Evolutionary conservation across 2,888 invertebrate genomes (phyloP).

Genomic region (Scaptomyza reducta): DNA sequence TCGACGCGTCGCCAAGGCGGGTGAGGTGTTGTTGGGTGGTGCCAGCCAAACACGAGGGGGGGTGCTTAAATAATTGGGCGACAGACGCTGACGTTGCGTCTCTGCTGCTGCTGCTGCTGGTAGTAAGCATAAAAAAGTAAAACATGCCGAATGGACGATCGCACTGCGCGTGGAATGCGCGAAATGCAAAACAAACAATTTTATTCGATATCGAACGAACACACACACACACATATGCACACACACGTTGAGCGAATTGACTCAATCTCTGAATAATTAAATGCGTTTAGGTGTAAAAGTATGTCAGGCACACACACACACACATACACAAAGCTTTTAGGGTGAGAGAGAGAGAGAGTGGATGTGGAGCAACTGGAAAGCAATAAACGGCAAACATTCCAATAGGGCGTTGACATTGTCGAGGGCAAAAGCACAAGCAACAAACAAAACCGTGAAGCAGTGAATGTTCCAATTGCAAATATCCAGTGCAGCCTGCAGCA

Average conservation of each 20-base stretch:
- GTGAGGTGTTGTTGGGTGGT: conserved; percentile 20
- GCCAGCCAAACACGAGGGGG: neutral
- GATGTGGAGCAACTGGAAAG: conserved; percentile 41
- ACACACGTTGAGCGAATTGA: conserved; percentile 41
- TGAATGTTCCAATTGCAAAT: conserved; percentile 41
- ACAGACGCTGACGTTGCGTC: conserved; percentile 60
- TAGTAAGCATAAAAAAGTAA: conserved; percentile 47
- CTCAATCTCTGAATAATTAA: conserved; percentile 74
- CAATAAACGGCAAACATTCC: conserved; percentile 40
- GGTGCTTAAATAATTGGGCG: conserved; percentile 54
- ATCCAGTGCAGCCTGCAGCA: conserved; percentile 44
- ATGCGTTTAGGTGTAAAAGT: conserved; percentile 76
- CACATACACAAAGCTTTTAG: conserved; percentile 29
- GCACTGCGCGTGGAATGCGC: conserved; percentile 60
- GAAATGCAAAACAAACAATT: conserved; percentile 80
- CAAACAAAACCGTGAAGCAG: conserved; percentile 49
- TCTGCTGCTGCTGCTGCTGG: conserved; percentile 7
- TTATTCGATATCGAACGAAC: conserved; percentile 55
- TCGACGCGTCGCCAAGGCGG: conserved; percentile 9
- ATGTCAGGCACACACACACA: conserved; percentile 54
- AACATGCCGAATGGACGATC: conserved; percentile 51
- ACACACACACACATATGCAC: conserved; percentile 17
- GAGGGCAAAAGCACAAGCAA: conserved; percentile 64
- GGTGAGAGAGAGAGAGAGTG: conserved; percentile 14
- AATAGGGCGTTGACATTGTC: conserved; percentile 76